These are phyloP conservation scores for Platorchestia sp. DNA, from an alignment of 1,140 invertebrate genomes.

Conservation along the genomic window DNA sequence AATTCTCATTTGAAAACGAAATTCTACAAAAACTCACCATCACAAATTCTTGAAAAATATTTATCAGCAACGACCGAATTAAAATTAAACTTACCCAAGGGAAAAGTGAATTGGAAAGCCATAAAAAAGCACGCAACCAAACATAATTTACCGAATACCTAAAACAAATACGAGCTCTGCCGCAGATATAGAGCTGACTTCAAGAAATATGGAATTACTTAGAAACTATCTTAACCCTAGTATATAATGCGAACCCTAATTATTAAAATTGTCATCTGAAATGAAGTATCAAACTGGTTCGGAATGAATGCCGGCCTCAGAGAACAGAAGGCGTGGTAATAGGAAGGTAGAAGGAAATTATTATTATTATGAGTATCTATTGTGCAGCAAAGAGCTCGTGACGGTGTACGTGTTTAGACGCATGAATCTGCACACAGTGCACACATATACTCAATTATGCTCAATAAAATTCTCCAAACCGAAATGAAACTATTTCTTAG, in stretches of 20 bases:
- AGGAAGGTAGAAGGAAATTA: not conserved
- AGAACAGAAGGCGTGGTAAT: not conserved
- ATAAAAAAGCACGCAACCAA: not conserved
- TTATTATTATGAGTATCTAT: not conserved
- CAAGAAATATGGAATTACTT: too few relatives aligned
- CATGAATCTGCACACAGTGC: not conserved
- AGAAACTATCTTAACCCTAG: too few relatives aligned
- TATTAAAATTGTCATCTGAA: not conserved
- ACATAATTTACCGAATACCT: not conserved
- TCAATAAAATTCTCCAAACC: not conserved
- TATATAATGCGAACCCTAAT: not conserved
- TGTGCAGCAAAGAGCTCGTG: not conserved
- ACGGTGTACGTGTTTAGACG: not conserved
- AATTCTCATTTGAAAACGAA: not conserved
- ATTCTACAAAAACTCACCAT: too few relatives aligned
- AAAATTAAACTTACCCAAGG: not conserved
- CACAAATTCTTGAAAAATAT: not conserved
- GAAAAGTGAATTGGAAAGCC: not conserved
- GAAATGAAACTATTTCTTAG: not conserved
- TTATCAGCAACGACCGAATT: not conserved
- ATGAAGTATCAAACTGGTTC: not conserved
- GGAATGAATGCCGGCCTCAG: not conserved
- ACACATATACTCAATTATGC: not conserved
- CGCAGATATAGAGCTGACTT: too few relatives aligned
- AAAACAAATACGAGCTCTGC: not conserved